These are phyloP conservation scores for Heliconius hermathena DNA, from an alignment of 1,140 invertebrate species.

Conservation along the genomic window DNA sequence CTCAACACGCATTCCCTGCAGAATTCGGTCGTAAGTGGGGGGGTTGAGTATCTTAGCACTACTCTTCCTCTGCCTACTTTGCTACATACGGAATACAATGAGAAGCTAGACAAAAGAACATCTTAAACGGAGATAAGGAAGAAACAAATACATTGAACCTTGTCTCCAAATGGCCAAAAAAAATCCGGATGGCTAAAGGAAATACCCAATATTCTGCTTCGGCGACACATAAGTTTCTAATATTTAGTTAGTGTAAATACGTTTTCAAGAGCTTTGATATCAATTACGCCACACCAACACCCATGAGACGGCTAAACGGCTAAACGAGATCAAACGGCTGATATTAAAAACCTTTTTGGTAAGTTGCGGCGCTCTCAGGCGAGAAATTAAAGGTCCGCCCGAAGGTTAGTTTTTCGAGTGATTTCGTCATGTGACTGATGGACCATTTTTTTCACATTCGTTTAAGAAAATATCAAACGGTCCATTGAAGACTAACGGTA, in stretches of 20 bases:
- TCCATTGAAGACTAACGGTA: background rate
- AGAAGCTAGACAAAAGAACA: too few relatives aligned
- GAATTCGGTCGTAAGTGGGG: too few relatives aligned
- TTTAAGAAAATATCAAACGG: constrained; percentile 26
- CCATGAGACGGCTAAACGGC: constrained; percentile 47
- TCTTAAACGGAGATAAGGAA: too few relatives aligned
- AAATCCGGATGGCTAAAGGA: background rate
- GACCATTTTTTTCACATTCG: constrained; percentile 38
- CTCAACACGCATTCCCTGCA: too few relatives aligned
- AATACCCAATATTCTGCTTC: background rate
- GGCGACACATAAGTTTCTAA: background rate
- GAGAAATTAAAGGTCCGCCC: constrained; percentile 62
- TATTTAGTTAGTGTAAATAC: constrained; percentile 14
- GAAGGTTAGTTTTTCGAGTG: constrained; percentile 51
- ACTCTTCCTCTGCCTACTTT: too few relatives aligned
- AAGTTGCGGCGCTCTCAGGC: constrained; percentile 51
- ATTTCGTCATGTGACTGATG: constrained; percentile 47
- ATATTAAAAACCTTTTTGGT: constrained; percentile 56
- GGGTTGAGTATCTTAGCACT: too few relatives aligned
- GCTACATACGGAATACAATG: too few relatives aligned
- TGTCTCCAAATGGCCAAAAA: too few relatives aligned
- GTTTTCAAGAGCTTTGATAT: constrained; percentile 24
- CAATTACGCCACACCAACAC: constrained; percentile 38
- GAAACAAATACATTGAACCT: too few relatives aligned
- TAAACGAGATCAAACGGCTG: constrained; percentile 55